These are phyloP conservation scores for Daphoenositta chrysoptera DNA, from an alignment of 2,113 vertebrate genomes.

Conservation along the genomic window DNA sequence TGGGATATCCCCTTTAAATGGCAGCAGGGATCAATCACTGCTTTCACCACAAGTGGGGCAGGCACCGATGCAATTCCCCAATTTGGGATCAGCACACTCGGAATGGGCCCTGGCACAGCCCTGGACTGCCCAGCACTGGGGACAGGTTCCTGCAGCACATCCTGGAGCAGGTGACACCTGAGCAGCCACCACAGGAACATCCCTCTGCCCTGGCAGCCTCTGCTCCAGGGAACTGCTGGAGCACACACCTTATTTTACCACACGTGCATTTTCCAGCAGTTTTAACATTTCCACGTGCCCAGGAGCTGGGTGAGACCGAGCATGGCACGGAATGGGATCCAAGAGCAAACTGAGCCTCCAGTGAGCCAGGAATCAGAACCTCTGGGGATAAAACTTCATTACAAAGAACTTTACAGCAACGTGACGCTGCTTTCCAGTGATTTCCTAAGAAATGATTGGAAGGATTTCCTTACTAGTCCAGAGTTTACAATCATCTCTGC, in stretches of 20 bases:
- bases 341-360: neutral
- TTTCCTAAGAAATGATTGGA: neutral
- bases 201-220: neutral
- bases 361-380: neutral
- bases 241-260: neutral
- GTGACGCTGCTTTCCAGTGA: neutral
- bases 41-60: neutral
- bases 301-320: neutral
- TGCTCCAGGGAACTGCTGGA: neutral
- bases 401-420: neutral
- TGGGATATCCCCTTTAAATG: neutral
- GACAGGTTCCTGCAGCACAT: accelerated
- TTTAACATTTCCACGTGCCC: neutral
- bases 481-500: neutral
- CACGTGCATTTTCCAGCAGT: neutral
- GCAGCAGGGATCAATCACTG: neutral
- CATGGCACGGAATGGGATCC: neutral
- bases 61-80: neutral
- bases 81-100: accelerated
- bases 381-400: neutral
- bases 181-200: neutral
- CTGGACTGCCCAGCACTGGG: neutral
- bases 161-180: neutral
- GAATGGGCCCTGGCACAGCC: neutral
- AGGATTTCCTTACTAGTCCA: neutral